phyloP scores from a whole-genome alignment of 1,140 invertebrate species.

The Steinernema feltiae region DNA sequence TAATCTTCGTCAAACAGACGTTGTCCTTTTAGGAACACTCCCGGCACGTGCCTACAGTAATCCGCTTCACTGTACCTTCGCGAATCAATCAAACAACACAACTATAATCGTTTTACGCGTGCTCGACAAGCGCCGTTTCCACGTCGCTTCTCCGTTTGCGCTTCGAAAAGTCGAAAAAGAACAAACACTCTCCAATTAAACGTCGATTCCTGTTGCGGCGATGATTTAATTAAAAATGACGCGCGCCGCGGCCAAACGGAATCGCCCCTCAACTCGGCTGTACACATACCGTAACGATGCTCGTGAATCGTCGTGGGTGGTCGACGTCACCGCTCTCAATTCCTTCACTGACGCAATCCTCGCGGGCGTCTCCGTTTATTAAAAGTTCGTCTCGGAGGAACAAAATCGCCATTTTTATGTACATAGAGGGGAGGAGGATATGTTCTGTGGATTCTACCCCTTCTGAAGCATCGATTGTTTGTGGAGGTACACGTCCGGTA shows the following conservation, averaged over 20 bases:
- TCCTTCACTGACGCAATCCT: too few species aligned
- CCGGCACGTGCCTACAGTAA: too few species aligned
- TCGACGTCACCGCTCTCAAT: background rate
- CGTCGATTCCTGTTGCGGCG: background rate
- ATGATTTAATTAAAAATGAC: constrained; percentile 3
- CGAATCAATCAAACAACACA: too few species aligned
- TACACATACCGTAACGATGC: too few species aligned
- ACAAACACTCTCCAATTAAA: constrained; percentile 12
- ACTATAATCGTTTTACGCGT: background rate
- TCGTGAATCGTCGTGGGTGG: constrained; percentile 5
- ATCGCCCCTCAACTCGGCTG: background rate
- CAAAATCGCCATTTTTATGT: background rate
- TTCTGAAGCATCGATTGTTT: constrained; percentile 1
- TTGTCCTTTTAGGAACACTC: too few species aligned
- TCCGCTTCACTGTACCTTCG: too few species aligned
- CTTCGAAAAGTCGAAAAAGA: background rate
- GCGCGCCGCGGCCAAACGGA: background rate
- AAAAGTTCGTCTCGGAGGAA: background rate
- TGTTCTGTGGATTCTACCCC: background rate
- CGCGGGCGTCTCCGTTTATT: too few species aligned
- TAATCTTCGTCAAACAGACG: too few species aligned
- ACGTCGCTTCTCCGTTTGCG: too few species aligned
- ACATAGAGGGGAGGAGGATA: background rate
- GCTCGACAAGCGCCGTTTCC: background rate
- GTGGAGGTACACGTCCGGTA: constrained; percentile 38